phyloP scores from a whole-genome alignment of 2,113 vertebrate species.

The Phylloscopus trochilus region DNA sequence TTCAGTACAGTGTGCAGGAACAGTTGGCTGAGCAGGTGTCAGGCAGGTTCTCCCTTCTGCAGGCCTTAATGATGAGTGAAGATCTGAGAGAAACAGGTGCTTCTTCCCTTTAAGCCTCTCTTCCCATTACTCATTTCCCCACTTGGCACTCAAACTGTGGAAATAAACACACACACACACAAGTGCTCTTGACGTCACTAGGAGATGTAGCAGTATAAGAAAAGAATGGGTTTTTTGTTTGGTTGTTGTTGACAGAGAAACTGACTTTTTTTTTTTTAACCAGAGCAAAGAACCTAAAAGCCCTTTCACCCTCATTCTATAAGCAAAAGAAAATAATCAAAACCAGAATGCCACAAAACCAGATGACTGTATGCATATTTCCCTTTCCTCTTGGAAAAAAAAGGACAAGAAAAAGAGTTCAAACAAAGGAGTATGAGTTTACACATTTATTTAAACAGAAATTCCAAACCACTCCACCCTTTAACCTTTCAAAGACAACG shows the following conservation, averaged over 20 bases:
- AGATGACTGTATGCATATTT: background rate
- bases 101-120: background rate
- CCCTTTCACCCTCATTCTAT: background rate
- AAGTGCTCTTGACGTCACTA: background rate
- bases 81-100: background rate
- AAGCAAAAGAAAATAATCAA: background rate
- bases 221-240: background rate
- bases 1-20: background rate
- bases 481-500: constrained; percentile 69
- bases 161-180: constrained; percentile 11
- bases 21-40: background rate
- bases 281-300: background rate
- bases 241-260: background rate
- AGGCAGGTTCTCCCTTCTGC: background rate
- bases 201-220: background rate
- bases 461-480: constrained; percentile 78
- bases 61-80: background rate
- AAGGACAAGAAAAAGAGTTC: background rate
- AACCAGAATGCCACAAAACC: background rate
- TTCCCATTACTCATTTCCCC: constrained; percentile 24
- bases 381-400: background rate
- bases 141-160: background rate
- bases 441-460: constrained; percentile 81
- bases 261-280: background rate
- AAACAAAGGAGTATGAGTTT: constrained; percentile 31